Evolutionary conservation across 2,113 vertebrate genomes (phyloP), one percentile per base, ranked within the genome.

Genomic region (Salvelinus namaycush): DNA sequence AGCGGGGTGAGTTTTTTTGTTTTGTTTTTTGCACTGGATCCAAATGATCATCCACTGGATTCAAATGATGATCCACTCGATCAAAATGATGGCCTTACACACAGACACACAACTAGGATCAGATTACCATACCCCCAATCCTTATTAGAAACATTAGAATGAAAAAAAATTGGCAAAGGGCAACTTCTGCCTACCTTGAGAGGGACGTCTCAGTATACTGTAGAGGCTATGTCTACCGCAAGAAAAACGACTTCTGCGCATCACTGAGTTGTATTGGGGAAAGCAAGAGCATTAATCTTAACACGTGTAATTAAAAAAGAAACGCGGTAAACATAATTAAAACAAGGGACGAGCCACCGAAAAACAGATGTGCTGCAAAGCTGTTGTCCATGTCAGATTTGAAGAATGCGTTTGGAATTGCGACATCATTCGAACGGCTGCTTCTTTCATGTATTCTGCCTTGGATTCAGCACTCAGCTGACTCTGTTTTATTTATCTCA

Each of bases 311-410:
- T 91, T 90, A 87, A 82, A 87, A 74, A 87, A 86, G 84, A 80
- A 87, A 87, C 77, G 7, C 66, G n/a, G 82, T 91, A 86, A 91
- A 87, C 86, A 78, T 90, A 83, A 92, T 92, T 92, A 92, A 90
- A 92, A 89, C 79, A 62, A 68, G 5, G 77, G 83, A 74, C 29
- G 31, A 78, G 81, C 85, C 83, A 83, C 68, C 77, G 66, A 76
- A 80, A 84, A 86, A 84, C 87, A 90, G 89, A 92, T 93, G 87
- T 87, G 85, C 79, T 26, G 81, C 74, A 84, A 88, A 87, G 87
- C 86, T 88, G 79, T 76, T 34, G 3, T 20, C 59, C 13, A 72
- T 72, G 83, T 86, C 69, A 84, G 70, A 34, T 75, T 87, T 87
- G 84, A 87, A 75, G 81, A 83, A 89, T 90, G 87, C 84, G 81